Base-by-base conservation (phyloP, 1,140 invertebrate species). In the Eueides isabella region DNA sequence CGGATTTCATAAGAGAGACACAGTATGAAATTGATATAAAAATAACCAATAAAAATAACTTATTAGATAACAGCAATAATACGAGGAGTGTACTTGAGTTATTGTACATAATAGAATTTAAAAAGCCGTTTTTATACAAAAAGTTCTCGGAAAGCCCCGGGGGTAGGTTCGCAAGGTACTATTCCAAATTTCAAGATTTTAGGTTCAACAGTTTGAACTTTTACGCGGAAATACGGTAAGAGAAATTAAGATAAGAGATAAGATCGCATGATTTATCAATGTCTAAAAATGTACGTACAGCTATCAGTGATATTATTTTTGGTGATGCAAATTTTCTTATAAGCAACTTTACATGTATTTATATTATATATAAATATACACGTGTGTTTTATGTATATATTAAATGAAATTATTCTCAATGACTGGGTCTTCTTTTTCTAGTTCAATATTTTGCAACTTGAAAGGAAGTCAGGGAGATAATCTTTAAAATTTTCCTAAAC, bases 231-330 rank as follows among this genome's bases (percentile, higher is more conserved):
- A 23, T 19, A 26, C 48, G 48, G 26, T 55, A 55, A 55, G 48
- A 55, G 48, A 55, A 55, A 55, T 55, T 55, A 55, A 55, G 48
- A 55, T 55, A 55, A 55, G 11, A 26, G 48, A 55, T 55, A 55
- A 55, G 48, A 55, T 55, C 48, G 19, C 19, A 55, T 55, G 19
- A 55, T 55, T 55, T 55, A 55, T 55, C 48, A 55, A 48, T 48
- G 41, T 48, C 41, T 12, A 44, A 44, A 44, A 9, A 44, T 44
- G 7, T 44, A 48, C 41, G 16, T 16, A 11, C n/a, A 2, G n/a
- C 41, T 19, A 2, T n/a, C 41, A n/a, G 41, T 44, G 41, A 44
- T n/a, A 19, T 55, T 7, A 19, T 44, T 19, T 6, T 44, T 7
- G 14, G 11, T 14, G 35, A 38, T 1, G 4, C 14, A 38, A 2